phyloP scores from a whole-genome alignment of 2,797 vertebrate genomes.

The Botia almorhae region DNA sequence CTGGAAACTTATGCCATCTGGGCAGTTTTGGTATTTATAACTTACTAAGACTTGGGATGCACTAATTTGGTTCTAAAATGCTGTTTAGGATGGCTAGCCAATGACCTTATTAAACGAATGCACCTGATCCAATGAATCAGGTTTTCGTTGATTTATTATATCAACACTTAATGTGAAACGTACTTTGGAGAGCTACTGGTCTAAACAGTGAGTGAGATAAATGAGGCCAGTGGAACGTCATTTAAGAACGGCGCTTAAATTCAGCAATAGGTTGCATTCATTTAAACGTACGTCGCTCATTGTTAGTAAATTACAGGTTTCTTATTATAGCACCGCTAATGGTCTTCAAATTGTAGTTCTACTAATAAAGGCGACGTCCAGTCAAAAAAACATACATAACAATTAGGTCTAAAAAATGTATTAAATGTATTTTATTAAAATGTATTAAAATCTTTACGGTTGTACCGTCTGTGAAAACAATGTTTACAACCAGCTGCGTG shows the following conservation, averaged over 20 bases:
- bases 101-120: not conserved
- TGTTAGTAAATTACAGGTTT: not conserved
- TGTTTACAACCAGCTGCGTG: too few relatives aligned
- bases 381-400: too few relatives aligned
- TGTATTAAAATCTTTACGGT: too few relatives aligned
- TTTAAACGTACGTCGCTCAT: not conserved
- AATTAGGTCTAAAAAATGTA: too few relatives aligned
- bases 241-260: slow-evolving; percentile 4
- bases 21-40: not conserved
- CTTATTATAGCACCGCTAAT: not conserved
- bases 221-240: not conserved
- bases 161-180: not conserved
- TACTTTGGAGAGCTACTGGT: not conserved
- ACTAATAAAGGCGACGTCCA: not conserved
- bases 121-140: slow-evolving; percentile 9
- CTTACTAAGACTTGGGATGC: not conserved
- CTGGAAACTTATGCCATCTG: not conserved
- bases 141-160: not conserved
- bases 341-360: not conserved
- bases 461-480: too few relatives aligned
- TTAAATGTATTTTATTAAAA: too few relatives aligned
- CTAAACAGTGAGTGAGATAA: not conserved
- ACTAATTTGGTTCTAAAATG: not conserved
- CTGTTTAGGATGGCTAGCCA: not conserved
- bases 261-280: not conserved